phyloP scores from a whole-genome alignment of 2,797 vertebrate species.

The Pseudochirops cupreus region DNA sequence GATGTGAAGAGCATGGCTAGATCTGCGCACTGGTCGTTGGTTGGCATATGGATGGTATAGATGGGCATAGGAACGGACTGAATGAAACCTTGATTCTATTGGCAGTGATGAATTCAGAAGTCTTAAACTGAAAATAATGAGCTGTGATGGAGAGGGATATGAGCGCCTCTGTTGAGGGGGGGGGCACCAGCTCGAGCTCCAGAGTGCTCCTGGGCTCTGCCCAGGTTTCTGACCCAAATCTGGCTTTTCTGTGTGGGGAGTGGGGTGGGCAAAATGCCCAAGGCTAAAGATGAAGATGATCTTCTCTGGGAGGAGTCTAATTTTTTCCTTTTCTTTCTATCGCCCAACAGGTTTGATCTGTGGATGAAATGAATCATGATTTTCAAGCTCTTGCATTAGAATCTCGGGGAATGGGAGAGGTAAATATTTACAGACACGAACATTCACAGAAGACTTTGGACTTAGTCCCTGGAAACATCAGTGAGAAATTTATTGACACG shows the following conservation, averaged over 20 bases:
- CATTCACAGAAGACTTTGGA: slow-evolving; percentile 33
- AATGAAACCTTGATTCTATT: not conserved
- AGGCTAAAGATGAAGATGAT: not conserved
- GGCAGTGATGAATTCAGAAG: not conserved
- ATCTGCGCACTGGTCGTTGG: no score
- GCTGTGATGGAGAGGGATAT: not conserved
- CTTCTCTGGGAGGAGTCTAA: not conserved
- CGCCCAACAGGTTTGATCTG: slow-evolving; percentile 90
- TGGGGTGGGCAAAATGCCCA: slow-evolving; percentile 71
- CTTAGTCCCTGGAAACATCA: not conserved
- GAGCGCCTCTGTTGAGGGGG: not conserved
- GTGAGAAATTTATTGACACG: not conserved
- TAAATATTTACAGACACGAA: slow-evolving; percentile 83
- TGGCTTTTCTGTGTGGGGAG: not conserved
- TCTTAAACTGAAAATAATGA: not conserved
- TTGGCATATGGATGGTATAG: not conserved
- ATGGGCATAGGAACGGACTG: not conserved
- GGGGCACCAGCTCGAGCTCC: no score
- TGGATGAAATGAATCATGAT: slow-evolving; percentile 99
- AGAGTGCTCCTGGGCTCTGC: no score
- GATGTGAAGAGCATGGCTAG: no score
- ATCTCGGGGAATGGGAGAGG: slow-evolving; percentile 99
- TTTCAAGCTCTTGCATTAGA: slow-evolving; percentile 99
- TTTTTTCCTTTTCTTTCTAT: slow-evolving; percentile 59
- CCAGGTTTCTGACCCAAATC: not conserved